Evolutionary conservation across 2,797 vertebrate species (phyloP), one percentile per base, ranked within the genome.

Genomic region (Esox masquinongy): DNA sequence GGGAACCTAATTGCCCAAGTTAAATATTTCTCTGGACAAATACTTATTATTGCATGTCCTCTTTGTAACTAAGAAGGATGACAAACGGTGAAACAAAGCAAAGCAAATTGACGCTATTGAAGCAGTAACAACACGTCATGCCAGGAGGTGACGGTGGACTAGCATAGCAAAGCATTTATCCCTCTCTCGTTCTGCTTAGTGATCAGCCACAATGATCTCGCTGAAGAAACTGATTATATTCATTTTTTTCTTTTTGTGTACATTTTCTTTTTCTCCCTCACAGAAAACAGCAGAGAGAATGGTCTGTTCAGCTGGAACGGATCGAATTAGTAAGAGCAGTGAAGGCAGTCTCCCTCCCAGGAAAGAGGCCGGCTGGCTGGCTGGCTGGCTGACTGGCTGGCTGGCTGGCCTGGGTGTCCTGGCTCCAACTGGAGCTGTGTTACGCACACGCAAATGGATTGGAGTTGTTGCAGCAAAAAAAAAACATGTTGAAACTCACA

Each of bases 191-290:
- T 56, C 53, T 56, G 53, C 53, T 43, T 43, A 43, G 39, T 43
- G 39, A 43, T 43, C 39, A 43, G 39, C 2, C 39, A 43, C 39
- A 43, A 43, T 43, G 39, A 43, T 43, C 39, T 43, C 9, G 39
- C 39, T n/a, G 53, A 16, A 56, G 53, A 56, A 56, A 56, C 53
- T 56, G 53, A 56, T 56, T 56, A 56, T n/a, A n/a, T 59, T 43
- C 5, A 43, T 43, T 9, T 43, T 6, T 7, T 9, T 9, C 39
- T 6, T 43, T 39, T 39, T n/a, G 36, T 39, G 36, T 39, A 3
- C n/a, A n/a, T n/a, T n/a, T 31, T 3, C 3, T 31, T 31, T 43
- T 43, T 43, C 9, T 43, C 39, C 9, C 39, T 43, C 39, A 43
- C 39, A 43, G 29, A 43, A 43, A 43, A 43, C 39, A 43, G n/a